These are phyloP conservation scores for Drosophila kambysellisi DNA, from an alignment of 2,888 invertebrate genomes.

Conservation along the genomic window DNA sequence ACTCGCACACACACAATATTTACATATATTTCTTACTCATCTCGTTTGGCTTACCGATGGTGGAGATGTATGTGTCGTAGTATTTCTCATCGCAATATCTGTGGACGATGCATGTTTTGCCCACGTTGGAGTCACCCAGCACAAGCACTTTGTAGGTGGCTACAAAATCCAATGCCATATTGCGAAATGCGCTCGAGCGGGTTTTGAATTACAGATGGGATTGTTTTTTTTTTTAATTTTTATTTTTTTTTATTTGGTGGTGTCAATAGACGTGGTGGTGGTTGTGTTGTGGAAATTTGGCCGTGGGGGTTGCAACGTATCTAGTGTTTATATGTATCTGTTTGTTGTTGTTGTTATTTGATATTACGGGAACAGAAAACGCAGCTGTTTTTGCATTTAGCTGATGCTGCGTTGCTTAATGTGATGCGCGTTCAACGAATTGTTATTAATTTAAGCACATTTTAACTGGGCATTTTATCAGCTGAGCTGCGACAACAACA, in stretches of 20 bases:
- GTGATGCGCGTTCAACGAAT: slow-evolving; percentile 10
- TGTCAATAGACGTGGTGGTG: slow-evolving; percentile 28
- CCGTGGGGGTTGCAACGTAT: slow-evolving; percentile 59
- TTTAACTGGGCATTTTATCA: slow-evolving; percentile 40
- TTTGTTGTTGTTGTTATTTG: slow-evolving; percentile 61
- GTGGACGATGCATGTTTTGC: slow-evolving; percentile 95
- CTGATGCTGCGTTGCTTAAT: slow-evolving; percentile 52
- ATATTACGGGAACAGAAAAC: slow-evolving; percentile 39
- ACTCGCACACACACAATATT: not conserved
- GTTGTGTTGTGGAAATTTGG: slow-evolving; percentile 44
- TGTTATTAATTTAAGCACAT: slow-evolving; percentile 41
- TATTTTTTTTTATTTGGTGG: slow-evolving; percentile 36
- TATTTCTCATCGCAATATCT: slow-evolving; percentile 95
- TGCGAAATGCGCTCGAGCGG: slow-evolving; percentile 42
- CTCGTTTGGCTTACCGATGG: slow-evolving; percentile 89
- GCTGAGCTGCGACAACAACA: slow-evolving; percentile 18
- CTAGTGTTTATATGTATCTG: slow-evolving; percentile 68
- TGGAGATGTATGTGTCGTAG: slow-evolving; percentile 95
- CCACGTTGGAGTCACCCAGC: slow-evolving; percentile 95
- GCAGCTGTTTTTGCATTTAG: slow-evolving; percentile 66
- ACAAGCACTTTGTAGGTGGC: slow-evolving; percentile 95
- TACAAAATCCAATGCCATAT: slow-evolving; percentile 93
- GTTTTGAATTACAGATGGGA: slow-evolving; percentile 46
- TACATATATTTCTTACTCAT: slow-evolving; percentile 6
- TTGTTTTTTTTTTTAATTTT: slow-evolving; percentile 23